Evolutionary conservation across 2,888 invertebrate species (phyloP).

Genomic region (Volucella bombylans): DNA sequence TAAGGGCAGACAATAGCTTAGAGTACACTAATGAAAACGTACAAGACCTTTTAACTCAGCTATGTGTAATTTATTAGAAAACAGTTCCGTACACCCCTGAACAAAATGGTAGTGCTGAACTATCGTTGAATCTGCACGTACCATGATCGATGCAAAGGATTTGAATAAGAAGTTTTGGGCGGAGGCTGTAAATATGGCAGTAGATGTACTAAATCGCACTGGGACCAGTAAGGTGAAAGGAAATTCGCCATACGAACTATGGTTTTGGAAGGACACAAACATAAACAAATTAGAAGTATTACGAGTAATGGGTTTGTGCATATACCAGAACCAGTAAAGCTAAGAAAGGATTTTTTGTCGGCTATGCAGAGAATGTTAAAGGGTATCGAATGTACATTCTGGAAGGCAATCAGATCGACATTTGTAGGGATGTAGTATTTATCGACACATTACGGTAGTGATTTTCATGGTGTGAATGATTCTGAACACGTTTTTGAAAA

Average conservation of each 20-base stretch:
- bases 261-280: slow-evolving; percentile 58
- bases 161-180: slow-evolving; percentile 78
- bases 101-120: slow-evolving; percentile 79
- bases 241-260: slow-evolving; percentile 74
- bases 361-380: slow-evolving; percentile 54
- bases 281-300: slow-evolving; percentile 41
- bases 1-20: slow-evolving; percentile 3
- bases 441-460: slow-evolving; percentile 30
- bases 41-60: slow-evolving; percentile 6
- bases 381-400: slow-evolving; percentile 59
- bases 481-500: slow-evolving; percentile 12
- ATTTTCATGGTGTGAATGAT: slow-evolving; percentile 11
- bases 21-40: slow-evolving; percentile 4
- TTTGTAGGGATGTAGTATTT: slow-evolving; percentile 57
- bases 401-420: slow-evolving; percentile 43
- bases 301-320: slow-evolving; percentile 46
- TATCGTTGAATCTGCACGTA: slow-evolving; percentile 77
- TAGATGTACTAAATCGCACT: too few species aligned
- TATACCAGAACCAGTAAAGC: slow-evolving; percentile 46
- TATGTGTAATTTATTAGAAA: slow-evolving; percentile 70
- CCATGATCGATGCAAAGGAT: slow-evolving; percentile 69
- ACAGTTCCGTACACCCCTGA: slow-evolving; percentile 77
- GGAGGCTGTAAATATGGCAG: slow-evolving; percentile 39
- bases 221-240: too few species aligned
- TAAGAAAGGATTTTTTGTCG: slow-evolving; percentile 50